Base-by-base conservation (phyloP, 2,113 vertebrate species). In the Ornithorhynchus anatinus region DNA sequence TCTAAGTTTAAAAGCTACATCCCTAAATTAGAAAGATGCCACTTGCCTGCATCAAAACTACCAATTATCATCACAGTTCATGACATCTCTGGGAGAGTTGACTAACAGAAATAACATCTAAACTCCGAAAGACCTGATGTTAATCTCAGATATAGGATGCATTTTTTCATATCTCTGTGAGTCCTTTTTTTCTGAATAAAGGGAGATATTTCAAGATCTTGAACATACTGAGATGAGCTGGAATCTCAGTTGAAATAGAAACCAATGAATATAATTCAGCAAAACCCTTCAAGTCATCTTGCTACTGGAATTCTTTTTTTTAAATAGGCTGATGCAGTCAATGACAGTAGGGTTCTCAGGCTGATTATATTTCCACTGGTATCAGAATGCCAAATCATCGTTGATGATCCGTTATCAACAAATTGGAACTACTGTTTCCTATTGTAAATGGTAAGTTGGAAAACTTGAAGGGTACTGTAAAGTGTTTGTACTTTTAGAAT, bases 201-300 rank as follows among this genome's bases (percentile, higher is more conserved):
- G 72, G 44, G 38, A 71, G 54, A 75, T 6, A 59, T 69, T 56
- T 74, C 22, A 69, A 59, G 32, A 61, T 64, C 66, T 56, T 74
- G 20, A 69, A 59, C 27, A 61, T 64, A 29, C 39, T 13, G 32
- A 53, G 60, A 42, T 71, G 71, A 68, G 71, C 36, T 25, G 45
- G 11, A 50, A 73, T 74, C 19, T 71, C 50, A 81, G 54, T 65
- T 65, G 77, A 51, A 56, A 72, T 66, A 62, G 77, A 73, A 29
- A 80, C 43, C 19, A 73, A 67, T 33, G 36, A 65, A 74, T 68
- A 77, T 17, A 68, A 71, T 84, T 77, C 69, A 67, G 57, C 65
- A 54, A 79, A 71, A n/a, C n/a, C n/a, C n/a, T 37, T 68, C 54
- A 50, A 54, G 52, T 45, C 40, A n/a, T 19, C 27, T 81, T 57